These are phyloP conservation scores for Dicyrtomina minuta DNA, from an alignment of 2,888 invertebrate species.

Conservation along the genomic window DNA sequence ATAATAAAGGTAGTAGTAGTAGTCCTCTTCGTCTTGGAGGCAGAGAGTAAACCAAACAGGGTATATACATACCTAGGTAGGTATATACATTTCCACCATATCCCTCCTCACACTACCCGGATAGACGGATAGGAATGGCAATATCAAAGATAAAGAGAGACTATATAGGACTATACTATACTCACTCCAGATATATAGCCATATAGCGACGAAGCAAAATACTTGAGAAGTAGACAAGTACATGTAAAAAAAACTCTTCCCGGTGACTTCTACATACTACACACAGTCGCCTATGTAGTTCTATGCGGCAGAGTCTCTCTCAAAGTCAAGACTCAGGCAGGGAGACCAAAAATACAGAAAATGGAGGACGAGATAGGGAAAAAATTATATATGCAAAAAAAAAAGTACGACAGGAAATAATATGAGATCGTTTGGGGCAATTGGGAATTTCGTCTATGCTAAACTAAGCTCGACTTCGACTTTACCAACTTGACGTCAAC, in stretches of 20 bases:
- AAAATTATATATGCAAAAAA: conserved; percentile 24
- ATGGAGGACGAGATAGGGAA: conserved; percentile 12
- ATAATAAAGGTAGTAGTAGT: conserved; percentile 43
- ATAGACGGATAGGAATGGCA: neutral
- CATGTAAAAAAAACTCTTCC: too few species aligned
- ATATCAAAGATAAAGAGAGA: conserved; percentile 12
- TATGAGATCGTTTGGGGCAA: conserved; percentile 44
- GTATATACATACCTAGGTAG: neutral
- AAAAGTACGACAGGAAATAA: conserved; percentile 43
- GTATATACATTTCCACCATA: too few species aligned
- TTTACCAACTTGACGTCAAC: conserved; percentile 40
- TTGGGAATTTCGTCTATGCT: conserved; percentile 38
- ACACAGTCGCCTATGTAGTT: too few species aligned
- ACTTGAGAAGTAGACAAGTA: too few species aligned
- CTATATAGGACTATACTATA: too few species aligned
- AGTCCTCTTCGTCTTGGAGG: neutral
- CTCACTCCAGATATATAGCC: too few species aligned
- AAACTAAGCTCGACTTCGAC: conserved; percentile 8
- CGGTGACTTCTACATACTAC: too few species aligned
- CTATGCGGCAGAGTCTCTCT: neutral
- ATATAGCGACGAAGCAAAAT: neutral
- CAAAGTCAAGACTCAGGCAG: neutral
- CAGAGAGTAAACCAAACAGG: too few species aligned
- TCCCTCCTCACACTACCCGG: too few species aligned
- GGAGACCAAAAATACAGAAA: conserved; percentile 12